Base-by-base conservation (phyloP, 1,140 invertebrate genomes). In the Zophobas atratus region DNA sequence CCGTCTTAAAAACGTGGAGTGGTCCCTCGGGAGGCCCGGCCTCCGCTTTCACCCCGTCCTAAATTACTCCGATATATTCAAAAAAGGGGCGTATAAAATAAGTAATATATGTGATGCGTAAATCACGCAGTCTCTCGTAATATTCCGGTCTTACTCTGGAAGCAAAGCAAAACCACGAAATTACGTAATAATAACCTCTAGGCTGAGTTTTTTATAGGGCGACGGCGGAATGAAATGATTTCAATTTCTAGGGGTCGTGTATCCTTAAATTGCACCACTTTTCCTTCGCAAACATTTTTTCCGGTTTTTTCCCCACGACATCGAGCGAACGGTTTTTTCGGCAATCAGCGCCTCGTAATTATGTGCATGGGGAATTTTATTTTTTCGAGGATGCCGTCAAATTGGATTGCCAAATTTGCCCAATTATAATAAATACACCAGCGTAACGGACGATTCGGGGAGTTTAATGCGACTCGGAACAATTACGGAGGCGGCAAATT, bases 131-230 rank as follows among this genome's bases (percentile, higher is more conserved):
- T 67, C 60, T 67, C 60, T 67, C 39, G 6, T 67, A 67, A 67
- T 67, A 67, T 43, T 67, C 39, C 38, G 32, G 57, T 63, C 35
- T 63, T 63, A 63, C 57, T 63, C 57, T 4, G 38, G 6, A 39
- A 43, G 39, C 60, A 67, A 63, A 67, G 60, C 60, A 67, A 67
- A 75, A 60, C 73, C 73, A 48, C 73, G 57, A 75, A 75, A 75
- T 75, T 75, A 75, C 73, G 34, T 75, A 75, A 75, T 75, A 75
- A 75, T 75, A 75, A 75, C 73, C 73, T 75, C 55, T 60, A 60
- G 73, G 73, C 73, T 75, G 73, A 55, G 73, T 75, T 75, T 75
- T 75, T 75, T 67, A 67, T 67, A 75, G 41, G 57, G 55, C 49
- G 57, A 49, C 73, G 55, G 51, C 48, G 73, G 57, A 75, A 75